These are phyloP conservation scores for Lissonota sp. DNA, from an alignment of 2,888 invertebrate genomes.

Conservation along the genomic window DNA sequence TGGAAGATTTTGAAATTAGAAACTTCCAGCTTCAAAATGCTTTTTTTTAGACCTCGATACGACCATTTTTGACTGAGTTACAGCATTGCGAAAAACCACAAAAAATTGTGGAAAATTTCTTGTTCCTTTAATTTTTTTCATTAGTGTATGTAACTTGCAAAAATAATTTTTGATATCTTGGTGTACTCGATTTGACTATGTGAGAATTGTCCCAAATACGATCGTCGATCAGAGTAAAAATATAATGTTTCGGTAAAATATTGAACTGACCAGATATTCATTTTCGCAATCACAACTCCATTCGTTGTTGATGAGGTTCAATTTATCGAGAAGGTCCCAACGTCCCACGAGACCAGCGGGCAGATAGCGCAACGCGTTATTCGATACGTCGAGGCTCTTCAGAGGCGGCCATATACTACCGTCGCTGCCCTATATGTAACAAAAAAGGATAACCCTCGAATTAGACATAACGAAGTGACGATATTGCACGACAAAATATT, in stretches of 20 bases:
- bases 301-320: constrained; percentile 90
- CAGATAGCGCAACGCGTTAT: constrained; percentile 89
- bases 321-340: constrained; percentile 88
- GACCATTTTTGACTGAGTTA: too few relatives aligned
- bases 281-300: constrained; percentile 93
- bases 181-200: background rate
- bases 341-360: constrained; percentile 87
- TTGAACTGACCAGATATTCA: constrained; percentile 88
- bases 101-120: too few relatives aligned
- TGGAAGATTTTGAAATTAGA: too few relatives aligned
- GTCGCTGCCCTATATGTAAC: constrained; percentile 71
- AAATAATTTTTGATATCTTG: too few relatives aligned
- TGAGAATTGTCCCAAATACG: background rate
- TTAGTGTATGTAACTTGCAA: too few relatives aligned
- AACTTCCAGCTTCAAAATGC: too few relatives aligned
- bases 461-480: background rate
- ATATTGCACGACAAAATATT: constrained; percentile 1
- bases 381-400: constrained; percentile 89
- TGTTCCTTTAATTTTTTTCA: too few relatives aligned
- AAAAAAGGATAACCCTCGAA: constrained; percentile 5
- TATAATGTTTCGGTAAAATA: constrained; percentile 4
- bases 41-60: too few relatives aligned
- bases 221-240: background rate
- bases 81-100: too few relatives aligned
- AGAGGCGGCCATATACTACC: constrained; percentile 88